Percentiles rank a stretch among this genome's conserved stretches.
Evolutionary conservation across 2,797 vertebrate genomes (phyloP).

Genomic region (Acridotheres tristis): DNA sequence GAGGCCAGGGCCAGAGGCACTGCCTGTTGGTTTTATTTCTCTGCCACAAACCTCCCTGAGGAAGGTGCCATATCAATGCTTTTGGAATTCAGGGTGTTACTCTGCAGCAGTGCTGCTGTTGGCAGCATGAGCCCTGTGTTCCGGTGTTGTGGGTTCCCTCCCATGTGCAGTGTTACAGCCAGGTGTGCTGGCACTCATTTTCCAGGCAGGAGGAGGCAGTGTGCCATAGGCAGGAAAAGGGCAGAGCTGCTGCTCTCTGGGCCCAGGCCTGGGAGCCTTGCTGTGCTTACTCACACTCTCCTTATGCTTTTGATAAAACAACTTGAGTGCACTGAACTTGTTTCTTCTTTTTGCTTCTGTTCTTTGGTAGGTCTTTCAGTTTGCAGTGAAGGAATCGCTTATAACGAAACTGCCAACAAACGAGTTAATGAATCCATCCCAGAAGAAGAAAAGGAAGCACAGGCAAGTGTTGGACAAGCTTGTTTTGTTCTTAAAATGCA

Average conservation of each 20-base stretch:
- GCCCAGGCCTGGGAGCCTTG: fast-evolving
- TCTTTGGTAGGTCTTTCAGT: constrained; percentile 89
- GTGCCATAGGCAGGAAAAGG: not conserved
- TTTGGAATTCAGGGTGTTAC: not conserved
- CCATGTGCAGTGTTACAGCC: not conserved
- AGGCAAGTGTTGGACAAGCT: constrained; percentile 77
- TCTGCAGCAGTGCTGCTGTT: not conserved
- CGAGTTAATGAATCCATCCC: constrained; percentile 90
- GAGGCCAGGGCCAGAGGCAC: not conserved
- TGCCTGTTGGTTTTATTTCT: not conserved
- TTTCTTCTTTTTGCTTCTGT: not conserved
- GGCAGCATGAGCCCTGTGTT: not conserved
- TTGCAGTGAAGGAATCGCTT: constrained; percentile 93
- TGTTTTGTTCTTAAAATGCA: constrained; percentile 44
- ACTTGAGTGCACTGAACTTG: not conserved
- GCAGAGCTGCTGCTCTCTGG: not conserved
- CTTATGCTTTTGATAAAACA: not conserved
- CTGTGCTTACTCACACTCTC: not conserved
- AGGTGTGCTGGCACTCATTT: not conserved
- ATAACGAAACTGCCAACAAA: constrained; percentile 90
- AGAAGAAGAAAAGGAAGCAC: constrained; percentile 98
- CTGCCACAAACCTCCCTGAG: fast-evolving
- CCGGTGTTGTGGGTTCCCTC: no score
- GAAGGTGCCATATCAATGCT: not conserved
- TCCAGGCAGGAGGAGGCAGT: not conserved